These are phyloP conservation scores for Thelaira solivaga DNA, from an alignment of 2,888 invertebrate genomes.

Conservation along the genomic window DNA sequence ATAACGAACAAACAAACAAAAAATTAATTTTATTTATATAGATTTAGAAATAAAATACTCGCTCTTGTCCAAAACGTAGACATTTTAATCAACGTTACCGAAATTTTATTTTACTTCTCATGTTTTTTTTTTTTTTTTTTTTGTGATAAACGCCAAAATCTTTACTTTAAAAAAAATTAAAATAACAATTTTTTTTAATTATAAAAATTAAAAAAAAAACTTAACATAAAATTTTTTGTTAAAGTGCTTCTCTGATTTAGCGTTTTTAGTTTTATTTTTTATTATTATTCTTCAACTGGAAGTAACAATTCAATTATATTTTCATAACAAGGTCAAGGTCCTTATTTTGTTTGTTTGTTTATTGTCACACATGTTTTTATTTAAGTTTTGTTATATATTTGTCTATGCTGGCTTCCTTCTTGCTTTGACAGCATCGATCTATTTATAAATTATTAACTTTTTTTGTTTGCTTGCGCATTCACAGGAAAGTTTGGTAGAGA, in stretches of 20 bases:
- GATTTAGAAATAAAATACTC: too few relatives aligned
- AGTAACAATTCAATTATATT: neutral
- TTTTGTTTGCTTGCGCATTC: neutral
- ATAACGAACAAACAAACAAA: too few relatives aligned
- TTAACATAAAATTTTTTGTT: neutral
- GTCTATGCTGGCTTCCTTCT: neutral
- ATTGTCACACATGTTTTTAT: neutral
- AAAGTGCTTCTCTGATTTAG: neutral
- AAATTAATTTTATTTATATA: too few relatives aligned
- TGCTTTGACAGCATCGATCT: neutral
- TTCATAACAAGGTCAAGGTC: conserved; percentile 10
- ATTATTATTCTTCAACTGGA: neutral
- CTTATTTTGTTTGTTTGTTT: neutral
- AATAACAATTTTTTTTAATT: too few relatives aligned
- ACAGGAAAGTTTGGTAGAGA: neutral
- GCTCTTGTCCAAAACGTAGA: too few relatives aligned
- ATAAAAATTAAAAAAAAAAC: too few relatives aligned
- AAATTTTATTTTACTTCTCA: too few relatives aligned
- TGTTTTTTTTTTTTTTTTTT: too few relatives aligned
- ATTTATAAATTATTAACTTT: neutral
- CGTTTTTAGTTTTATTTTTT: neutral
- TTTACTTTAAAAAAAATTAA: too few relatives aligned
- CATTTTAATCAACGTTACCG: too few relatives aligned
- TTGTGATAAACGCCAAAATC: too few relatives aligned
- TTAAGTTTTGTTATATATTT: too few relatives aligned